Conservation (phyloP, 2,888 invertebrate genomes). For the Abrostola tripartita region DNA sequence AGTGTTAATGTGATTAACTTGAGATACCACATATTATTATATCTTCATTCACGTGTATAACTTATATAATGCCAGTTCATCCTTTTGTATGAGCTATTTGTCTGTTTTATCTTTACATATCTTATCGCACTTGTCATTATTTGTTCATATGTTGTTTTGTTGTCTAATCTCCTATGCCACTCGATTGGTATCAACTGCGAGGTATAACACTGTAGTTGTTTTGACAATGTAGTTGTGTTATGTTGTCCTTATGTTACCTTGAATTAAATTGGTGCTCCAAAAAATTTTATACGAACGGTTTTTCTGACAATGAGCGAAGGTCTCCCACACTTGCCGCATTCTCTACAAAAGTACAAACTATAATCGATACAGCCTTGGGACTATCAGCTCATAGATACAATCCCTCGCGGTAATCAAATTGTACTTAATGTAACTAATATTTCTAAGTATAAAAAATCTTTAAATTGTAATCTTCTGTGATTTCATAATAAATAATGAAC, state of each 20-base stretch:
- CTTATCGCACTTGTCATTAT: slow-evolving; percentile 68
- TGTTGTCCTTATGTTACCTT: slow-evolving; percentile 43
- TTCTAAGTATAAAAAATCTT: slow-evolving; percentile 32
- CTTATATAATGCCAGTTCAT: slow-evolving; percentile 15
- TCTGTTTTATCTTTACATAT: slow-evolving; percentile 61
- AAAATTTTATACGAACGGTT: slow-evolving; percentile 33
- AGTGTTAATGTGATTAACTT: slow-evolving; percentile 13
- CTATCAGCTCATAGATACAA: slow-evolving; percentile 58
- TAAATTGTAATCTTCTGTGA: slow-evolving; percentile 49
- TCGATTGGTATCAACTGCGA: slow-evolving; percentile 32
- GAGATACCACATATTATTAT: slow-evolving; percentile 3
- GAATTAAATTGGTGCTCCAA: slow-evolving; percentile 39
- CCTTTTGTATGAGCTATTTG: slow-evolving; percentile 48
- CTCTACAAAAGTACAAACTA: slow-evolving; percentile 40
- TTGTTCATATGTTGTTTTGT: slow-evolving; percentile 56
- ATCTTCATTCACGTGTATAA: slow-evolving; percentile 7
- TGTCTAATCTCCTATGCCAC: slow-evolving; percentile 53
- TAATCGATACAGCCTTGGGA: slow-evolving; percentile 67
- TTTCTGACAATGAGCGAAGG: slow-evolving; percentile 41
- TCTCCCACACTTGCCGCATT: slow-evolving; percentile 43
- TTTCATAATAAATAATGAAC: slow-evolving; percentile 48
- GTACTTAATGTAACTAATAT: slow-evolving; percentile 46
- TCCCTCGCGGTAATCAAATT: slow-evolving; percentile 55
- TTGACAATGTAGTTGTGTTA: slow-evolving; percentile 19
- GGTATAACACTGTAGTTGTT: slow-evolving; percentile 6